Conservation (phyloP, 2,888 invertebrate species). For the Tetanocera ferruginea region DNA sequence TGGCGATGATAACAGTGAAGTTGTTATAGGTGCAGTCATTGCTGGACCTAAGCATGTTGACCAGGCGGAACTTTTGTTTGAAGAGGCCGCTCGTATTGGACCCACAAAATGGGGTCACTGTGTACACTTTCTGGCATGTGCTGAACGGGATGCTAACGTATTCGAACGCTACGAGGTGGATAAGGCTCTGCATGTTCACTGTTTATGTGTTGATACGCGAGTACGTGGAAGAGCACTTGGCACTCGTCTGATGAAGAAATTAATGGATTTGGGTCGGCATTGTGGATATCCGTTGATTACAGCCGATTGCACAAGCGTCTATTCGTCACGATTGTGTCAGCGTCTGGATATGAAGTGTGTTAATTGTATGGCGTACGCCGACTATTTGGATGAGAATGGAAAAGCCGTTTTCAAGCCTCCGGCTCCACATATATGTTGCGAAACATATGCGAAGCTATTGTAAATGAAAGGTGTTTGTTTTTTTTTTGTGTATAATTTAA, state of each 20-base stretch:
- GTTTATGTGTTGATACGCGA: constrained; percentile 57
- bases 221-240: constrained; percentile 61
- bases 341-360: constrained; percentile 59
- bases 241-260: constrained; percentile 53
- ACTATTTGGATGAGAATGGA: constrained; percentile 56
- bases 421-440: constrained; percentile 57
- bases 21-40: constrained; percentile 59
- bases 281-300: constrained; percentile 57
- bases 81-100: constrained; percentile 51
- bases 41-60: constrained; percentile 59
- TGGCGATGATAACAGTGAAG: not conserved
- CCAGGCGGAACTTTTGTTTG: constrained; percentile 54
- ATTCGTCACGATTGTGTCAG: constrained; percentile 59
- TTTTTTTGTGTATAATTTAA: no score
- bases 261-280: constrained; percentile 50
- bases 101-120: constrained; percentile 62
- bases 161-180: constrained; percentile 55
- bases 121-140: constrained; percentile 55
- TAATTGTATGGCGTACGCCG: constrained; percentile 54
- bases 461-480: not conserved
- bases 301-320: constrained; percentile 63
- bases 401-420: constrained; percentile 59
- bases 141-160: constrained; percentile 59
- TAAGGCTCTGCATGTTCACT: constrained; percentile 60
- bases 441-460: constrained; percentile 54